Base-by-base conservation (phyloP, 2,888 invertebrate species). In the Eubasilissa splendida region DNA sequence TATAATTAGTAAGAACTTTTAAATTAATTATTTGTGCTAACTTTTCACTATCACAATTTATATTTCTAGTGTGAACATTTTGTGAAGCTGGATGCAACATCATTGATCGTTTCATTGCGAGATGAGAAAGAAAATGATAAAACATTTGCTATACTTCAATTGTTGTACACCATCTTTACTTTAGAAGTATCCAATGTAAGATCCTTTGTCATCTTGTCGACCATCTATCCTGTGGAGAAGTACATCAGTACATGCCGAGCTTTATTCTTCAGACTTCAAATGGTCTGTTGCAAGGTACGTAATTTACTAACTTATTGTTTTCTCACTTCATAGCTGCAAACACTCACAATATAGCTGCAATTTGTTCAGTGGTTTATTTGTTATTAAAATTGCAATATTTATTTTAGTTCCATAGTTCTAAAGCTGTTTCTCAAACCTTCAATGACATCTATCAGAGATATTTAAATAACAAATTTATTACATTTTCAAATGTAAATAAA, bases 211-310 rank as follows among this genome's bases (percentile, higher is more conserved):
- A 52, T 70, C 8, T 33, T 82, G n/a, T 42, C 74, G 2, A 52
- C 66, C 31, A 31, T 65, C 12, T 59, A 77, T 75, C 80, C 76
- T 42, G 68, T 42, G 5, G 65, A 74, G 4, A 74, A 77, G 59
- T 82, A 80, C 52, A 63, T 76, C 4, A 59, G 54, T n/a, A 66
- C 68, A 10, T 82, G 58, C 58, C 74, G 59, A 59, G 65, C 80
- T 33, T n/a, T 84, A 33, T 84, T 81, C 71, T 82, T 81, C 63
- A 59, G 84, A 58, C 60, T 84, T 22, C 82, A 84, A 73, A 84
- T 84, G 82, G 73, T 81, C 12, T 82, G 82, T 76, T 82, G 82
- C 54, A 84, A 80, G 81, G 84, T 84, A 78, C 33, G 10, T 50
- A 68, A 14, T 68, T 52, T n/a, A 8, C 58, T 58, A 58, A 10